Evolutionary conservation across 1,140 invertebrate species (phyloP), one percentile per base, ranked within the genome.

Genomic region (Microplitis mediator): DNA sequence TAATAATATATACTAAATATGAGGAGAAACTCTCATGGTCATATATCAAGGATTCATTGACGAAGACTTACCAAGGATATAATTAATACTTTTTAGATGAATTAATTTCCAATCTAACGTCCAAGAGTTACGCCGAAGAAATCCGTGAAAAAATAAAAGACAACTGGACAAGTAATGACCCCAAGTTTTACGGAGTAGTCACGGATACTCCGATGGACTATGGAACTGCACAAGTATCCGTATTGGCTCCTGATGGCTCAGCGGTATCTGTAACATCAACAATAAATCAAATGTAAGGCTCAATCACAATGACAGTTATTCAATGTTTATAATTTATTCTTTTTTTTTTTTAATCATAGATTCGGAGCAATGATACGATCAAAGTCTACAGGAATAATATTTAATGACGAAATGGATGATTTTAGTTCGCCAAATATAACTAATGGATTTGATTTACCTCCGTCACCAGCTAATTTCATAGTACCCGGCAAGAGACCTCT

Each of bases 391-490:
- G 97, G 96, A n/a, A 95, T 99, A 16, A 92, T 98, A 74, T 91
- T 96, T 60, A 99, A 99, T 83, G 92, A 98, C 82, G 92, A 97
- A 86, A 98, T 99, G 97, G 95, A 98, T 80, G 97, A 99, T 81
- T 99, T 99, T 82, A 95, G 95, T 4, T 90, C 92, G 0, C 95
- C 95, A 0, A 90, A 92, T 66, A 91, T 91, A n/a, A 91, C 90
- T 0, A 97, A 95, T 79, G 89, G 88, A 35, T 97, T 94, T 82
- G 91, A 91, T 14, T 80, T 97, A 58, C 92, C 93, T 1, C 92
- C 94, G 2, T 95, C 94, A 0, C 91, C 90, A 2, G 90, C 90
- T 2, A 99, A 99, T 87, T 95, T 90, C 78, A 93, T 98, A 34
- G 76, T 75, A 8, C 91, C 92, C 1, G 91, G 92, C 3, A 96